Evolutionary conservation across 2,888 invertebrate species (phyloP).

Genomic region (Ecliptopera silaceata): DNA sequence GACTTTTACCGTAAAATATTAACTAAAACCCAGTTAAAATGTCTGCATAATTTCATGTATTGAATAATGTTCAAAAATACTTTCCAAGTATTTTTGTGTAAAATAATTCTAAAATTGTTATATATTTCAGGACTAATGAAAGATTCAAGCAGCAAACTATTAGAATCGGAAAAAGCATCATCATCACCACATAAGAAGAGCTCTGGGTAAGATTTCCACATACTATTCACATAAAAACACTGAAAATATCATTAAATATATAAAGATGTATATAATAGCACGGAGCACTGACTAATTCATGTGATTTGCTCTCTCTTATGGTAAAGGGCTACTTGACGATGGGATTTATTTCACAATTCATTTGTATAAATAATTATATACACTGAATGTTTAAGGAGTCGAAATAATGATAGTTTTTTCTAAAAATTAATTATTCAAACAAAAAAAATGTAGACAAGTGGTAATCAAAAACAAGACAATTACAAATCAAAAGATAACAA

Average conservation of each 20-base stretch:
- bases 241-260: constrained; percentile 19
- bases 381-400: constrained; percentile 9
- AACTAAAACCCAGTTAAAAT: too few species aligned
- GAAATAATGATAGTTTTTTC: background rate
- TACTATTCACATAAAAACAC: background rate
- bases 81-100: too few species aligned
- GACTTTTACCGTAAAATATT: too few species aligned
- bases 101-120: background rate
- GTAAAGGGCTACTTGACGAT: background rate
- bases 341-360: constrained; percentile 10
- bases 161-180: constrained; percentile 75
- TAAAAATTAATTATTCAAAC: too few species aligned
- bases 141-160: constrained; percentile 72
- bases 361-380: constrained; percentile 19
- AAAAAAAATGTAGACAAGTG: too few species aligned
- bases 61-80: too few species aligned
- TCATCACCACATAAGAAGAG: constrained; percentile 75
- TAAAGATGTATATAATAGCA: constrained; percentile 61
- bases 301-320: background rate
- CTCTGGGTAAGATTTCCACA: constrained; percentile 65
- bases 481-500: too few species aligned
- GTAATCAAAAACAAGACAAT: too few species aligned
- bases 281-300: constrained; percentile 42
- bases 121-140: constrained; percentile 68
- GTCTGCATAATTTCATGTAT: too few species aligned